phyloP scores from a whole-genome alignment of 2,888 invertebrate genomes.

The Synanthedon vespiformis region DNA sequence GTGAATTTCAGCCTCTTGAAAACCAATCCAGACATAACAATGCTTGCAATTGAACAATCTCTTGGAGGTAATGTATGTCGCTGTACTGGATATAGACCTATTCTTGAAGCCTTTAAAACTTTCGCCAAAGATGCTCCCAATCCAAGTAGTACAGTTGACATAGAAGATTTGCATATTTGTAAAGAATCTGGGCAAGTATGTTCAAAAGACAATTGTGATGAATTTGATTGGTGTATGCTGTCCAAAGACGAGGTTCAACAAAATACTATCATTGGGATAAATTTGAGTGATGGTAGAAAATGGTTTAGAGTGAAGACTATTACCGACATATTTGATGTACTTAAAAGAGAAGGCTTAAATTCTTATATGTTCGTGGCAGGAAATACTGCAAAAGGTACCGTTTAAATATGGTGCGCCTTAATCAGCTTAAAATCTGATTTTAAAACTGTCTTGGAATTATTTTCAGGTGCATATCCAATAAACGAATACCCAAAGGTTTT shows the following conservation, averaged over 20 bases:
- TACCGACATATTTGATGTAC: slow-evolving; percentile 61
- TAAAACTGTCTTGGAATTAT: no score
- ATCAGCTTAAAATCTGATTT: no score
- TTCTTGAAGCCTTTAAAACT: slow-evolving; percentile 81
- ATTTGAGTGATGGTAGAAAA: slow-evolving; percentile 32
- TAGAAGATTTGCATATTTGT: slow-evolving; percentile 25
- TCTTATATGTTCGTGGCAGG: slow-evolving; percentile 76
- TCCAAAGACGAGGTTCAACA: slow-evolving; percentile 13
- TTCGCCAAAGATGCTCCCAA: slow-evolving; percentile 72
- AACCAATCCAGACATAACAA: slow-evolving; percentile 47
- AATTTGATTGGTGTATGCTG: slow-evolving; percentile 25
- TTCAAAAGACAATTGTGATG: slow-evolving; percentile 7
- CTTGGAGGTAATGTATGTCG: slow-evolving; percentile 84
- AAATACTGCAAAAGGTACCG: slow-evolving; percentile 77
- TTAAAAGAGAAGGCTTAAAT: slow-evolving; percentile 42
- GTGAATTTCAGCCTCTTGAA: slow-evolving; percentile 17
- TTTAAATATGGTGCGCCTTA: no score
- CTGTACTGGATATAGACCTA: slow-evolving; percentile 83
- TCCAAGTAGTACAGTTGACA: slow-evolving; percentile 44
- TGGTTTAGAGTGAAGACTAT: slow-evolving; percentile 70
- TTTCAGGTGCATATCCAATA: neutral
- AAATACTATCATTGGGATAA: slow-evolving; percentile 35
- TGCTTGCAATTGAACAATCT: slow-evolving; percentile 77
- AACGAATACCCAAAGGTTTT: slow-evolving; percentile 3
- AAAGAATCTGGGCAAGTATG: slow-evolving; percentile 14